Conservation (phyloP, 2,888 invertebrate genomes). For the Callinectes sapidus region DNA sequence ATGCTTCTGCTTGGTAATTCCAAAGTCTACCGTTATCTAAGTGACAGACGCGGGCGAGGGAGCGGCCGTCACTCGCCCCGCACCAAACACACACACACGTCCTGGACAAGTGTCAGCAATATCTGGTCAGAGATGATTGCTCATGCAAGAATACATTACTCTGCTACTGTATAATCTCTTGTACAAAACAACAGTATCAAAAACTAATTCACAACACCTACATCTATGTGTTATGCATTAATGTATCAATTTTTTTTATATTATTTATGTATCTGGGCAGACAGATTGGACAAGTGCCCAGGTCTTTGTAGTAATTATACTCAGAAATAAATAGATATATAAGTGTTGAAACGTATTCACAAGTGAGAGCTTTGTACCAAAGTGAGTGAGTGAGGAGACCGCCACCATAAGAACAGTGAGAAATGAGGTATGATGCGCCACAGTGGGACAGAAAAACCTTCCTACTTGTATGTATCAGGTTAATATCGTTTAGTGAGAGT, state of each 20-base stretch:
- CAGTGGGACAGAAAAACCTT: constrained; percentile 47
- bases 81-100: constrained; percentile 58
- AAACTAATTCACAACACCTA: constrained; percentile 71
- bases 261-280: constrained; percentile 63
- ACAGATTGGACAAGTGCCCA: constrained; percentile 66
- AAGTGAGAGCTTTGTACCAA: constrained; percentile 71
- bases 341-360: constrained; percentile 70
- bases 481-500: constrained; percentile 61
- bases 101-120: constrained; percentile 70
- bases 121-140: constrained; percentile 69
- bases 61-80: constrained; percentile 41
- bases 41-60: constrained; percentile 54
- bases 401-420: constrained; percentile 67
- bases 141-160: constrained; percentile 68
- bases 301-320: constrained; percentile 58
- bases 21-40: constrained; percentile 55
- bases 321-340: constrained; percentile 70
- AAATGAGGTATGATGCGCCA: constrained; percentile 67
- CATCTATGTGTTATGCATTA: constrained; percentile 69
- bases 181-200: constrained; percentile 72
- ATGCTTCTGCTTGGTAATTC: constrained; percentile 67
- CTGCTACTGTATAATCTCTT: constrained; percentile 67
- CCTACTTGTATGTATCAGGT: constrained; percentile 39
- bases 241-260: constrained; percentile 55
- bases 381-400: constrained; percentile 70